These are phyloP conservation scores for Pocota personata DNA, from an alignment of 2,888 invertebrate species.

Conservation along the genomic window DNA sequence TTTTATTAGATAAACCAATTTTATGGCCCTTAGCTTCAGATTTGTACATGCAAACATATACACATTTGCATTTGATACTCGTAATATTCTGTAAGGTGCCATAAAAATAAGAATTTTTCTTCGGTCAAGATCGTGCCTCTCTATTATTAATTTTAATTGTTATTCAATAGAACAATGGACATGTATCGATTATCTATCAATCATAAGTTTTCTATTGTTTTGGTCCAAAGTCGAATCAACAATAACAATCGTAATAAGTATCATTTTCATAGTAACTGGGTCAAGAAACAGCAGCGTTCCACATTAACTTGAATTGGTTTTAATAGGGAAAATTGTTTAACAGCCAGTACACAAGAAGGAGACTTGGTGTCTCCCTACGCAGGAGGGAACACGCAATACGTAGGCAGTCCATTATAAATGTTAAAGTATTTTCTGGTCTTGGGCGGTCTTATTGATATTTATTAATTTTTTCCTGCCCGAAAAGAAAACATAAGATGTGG, in stretches of 20 bases:
- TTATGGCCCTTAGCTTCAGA: not conserved
- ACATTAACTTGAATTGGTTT: not conserved
- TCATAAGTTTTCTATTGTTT: conserved; percentile 1
- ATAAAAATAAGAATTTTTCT: not conserved
- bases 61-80: not conserved
- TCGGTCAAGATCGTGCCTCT: not conserved
- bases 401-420: not conserved
- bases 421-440: not conserved
- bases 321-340: not conserved
- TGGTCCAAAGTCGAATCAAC: not conserved
- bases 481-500: not conserved
- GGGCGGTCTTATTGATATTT: not conserved
- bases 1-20: not conserved
- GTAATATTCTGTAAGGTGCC: not conserved
- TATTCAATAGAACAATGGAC: not conserved
- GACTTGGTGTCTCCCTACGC: not conserved
- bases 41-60: not conserved
- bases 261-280: not conserved
- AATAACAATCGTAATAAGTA: not conserved
- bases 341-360: not conserved
- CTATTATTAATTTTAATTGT: not conserved
- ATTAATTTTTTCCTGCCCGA: not conserved
- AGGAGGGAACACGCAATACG: not conserved
- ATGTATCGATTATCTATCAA: not conserved
- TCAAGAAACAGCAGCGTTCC: not conserved